phyloP scores from a whole-genome alignment of 2,113 vertebrate genomes.

The Serilophus lunatus region DNA sequence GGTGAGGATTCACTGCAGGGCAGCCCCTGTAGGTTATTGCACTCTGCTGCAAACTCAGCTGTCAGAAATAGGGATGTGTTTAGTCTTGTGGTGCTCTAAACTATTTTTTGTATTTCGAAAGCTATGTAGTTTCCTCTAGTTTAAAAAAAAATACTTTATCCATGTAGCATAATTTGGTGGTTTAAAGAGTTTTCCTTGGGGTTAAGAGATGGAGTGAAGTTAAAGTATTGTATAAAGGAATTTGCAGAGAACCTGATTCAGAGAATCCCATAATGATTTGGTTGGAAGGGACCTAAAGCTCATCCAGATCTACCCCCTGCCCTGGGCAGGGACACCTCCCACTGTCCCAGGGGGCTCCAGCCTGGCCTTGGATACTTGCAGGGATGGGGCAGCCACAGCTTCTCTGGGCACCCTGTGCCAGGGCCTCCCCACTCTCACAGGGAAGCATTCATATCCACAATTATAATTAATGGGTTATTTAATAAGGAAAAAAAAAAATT shows the following conservation, averaged over 20 bases:
- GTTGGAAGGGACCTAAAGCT: rapidly evolving
- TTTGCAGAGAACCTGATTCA: background rate
- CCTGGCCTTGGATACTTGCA: background rate
- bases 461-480: background rate
- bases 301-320: rapidly evolving
- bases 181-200: background rate
- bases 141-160: background rate
- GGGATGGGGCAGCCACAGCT: background rate
- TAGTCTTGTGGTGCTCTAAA: background rate
- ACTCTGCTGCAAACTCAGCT: background rate
- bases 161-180: background rate
- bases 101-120: background rate
- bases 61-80: no score
- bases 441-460: background rate
- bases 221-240: background rate
- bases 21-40: background rate
- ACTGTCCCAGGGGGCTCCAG: background rate
- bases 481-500: no score
- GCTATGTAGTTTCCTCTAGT: background rate
- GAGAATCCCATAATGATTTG: background rate
- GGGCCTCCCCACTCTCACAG: background rate
- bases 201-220: background rate
- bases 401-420: background rate
- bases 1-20: background rate
- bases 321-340: background rate